These are phyloP conservation scores for Agelastica alni DNA, from an alignment of 2,888 invertebrate species.

Conservation along the genomic window DNA sequence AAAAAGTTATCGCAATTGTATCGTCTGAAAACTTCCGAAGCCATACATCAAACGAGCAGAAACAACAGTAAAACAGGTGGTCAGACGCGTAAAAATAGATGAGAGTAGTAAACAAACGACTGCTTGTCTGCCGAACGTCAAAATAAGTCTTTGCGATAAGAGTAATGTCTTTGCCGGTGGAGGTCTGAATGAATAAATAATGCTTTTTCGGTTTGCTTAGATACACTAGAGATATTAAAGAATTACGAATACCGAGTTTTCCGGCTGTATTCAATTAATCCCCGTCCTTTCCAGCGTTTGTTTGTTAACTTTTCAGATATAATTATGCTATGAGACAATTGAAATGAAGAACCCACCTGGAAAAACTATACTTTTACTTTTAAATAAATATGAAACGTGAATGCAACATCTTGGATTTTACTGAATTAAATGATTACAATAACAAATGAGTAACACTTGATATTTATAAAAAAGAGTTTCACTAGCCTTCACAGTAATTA, in stretches of 20 bases:
- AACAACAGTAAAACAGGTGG: slow-evolving; percentile 17
- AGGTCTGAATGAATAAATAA: slow-evolving; percentile 14
- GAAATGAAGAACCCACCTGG: too few relatives aligned
- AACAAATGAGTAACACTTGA: too few relatives aligned
- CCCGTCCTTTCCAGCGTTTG: too few relatives aligned
- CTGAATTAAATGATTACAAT: too few relatives aligned
- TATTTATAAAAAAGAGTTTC: too few relatives aligned
- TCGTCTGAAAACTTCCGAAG: neutral
- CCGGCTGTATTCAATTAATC: too few relatives aligned
- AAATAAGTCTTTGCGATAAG: slow-evolving; percentile 13
- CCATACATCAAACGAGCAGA: slow-evolving; percentile 5
- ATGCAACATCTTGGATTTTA: too few relatives aligned
- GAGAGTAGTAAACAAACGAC: slow-evolving; percentile 9
- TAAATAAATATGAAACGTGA: too few relatives aligned
- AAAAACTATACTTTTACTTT: too few relatives aligned
- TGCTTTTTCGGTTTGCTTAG: neutral
- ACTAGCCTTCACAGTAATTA: too few relatives aligned
- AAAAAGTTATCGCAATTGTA: neutral
- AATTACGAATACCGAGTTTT: slow-evolving; percentile 4
- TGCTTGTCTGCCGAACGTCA: slow-evolving; percentile 1
- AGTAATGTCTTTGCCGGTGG: slow-evolving; percentile 5
- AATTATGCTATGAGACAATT: too few relatives aligned
- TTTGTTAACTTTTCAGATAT: too few relatives aligned
- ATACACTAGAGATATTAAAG: neutral
- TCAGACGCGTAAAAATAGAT: slow-evolving; percentile 8